phyloP scores from a whole-genome alignment of 2,888 invertebrate genomes.

The Rhagium mordax region DNA sequence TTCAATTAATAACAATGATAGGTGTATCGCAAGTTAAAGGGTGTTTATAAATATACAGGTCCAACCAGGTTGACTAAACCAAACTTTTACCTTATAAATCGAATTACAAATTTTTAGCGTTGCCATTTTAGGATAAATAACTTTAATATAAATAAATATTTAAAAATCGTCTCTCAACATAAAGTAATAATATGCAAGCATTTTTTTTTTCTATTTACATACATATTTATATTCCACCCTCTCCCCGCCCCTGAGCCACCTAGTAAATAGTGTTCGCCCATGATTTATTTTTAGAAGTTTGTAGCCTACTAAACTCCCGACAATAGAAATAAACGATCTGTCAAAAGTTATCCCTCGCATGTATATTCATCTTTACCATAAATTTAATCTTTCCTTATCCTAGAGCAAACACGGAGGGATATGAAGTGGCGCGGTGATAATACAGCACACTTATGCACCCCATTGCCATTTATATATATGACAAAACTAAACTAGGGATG shows the following conservation, averaged over 20 bases:
- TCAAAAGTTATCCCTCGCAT: conserved; percentile 1
- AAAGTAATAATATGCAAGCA: no score
- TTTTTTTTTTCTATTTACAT: no score
- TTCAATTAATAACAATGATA: background rate
- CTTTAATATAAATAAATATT: no score
- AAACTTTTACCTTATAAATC: no score
- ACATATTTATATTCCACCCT: no score
- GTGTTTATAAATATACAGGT: background rate
- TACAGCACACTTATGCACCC: conserved; percentile 47
- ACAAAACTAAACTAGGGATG: conserved; percentile 46
- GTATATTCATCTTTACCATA: conserved; percentile 36
- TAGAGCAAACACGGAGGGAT: conserved; percentile 44
- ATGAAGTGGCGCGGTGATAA: conserved; percentile 35
- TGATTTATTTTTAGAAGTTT: background rate
- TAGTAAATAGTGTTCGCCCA: background rate
- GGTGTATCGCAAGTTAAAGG: background rate
- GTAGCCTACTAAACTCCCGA: background rate
- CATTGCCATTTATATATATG: conserved; percentile 45
- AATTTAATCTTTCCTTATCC: conserved; percentile 47
- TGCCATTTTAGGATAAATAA: no score
- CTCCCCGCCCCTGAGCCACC: no score
- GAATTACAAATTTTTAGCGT: no score
- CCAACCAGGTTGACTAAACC: no score
- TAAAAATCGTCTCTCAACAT: no score
- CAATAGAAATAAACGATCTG: background rate